Conservation (phyloP, 2,888 invertebrate species). For the Spilosoma lubricipeda region DNA sequence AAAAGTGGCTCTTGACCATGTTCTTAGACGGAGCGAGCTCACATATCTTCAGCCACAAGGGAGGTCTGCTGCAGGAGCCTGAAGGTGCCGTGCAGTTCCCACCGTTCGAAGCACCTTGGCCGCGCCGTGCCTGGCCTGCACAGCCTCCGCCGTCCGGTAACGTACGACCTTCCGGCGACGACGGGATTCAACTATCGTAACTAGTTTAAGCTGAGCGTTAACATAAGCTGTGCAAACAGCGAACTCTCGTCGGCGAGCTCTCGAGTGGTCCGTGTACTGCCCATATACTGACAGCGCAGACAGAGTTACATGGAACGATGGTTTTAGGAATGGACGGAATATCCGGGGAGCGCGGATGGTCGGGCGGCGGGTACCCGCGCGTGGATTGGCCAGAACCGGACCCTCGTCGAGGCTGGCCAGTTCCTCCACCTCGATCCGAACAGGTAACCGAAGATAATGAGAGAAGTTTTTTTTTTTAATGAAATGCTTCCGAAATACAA, state of each 20-base stretch:
- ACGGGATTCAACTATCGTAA: conserved; percentile 3
- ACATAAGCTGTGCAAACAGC: not conserved
- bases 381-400: conserved; percentile 66
- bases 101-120: conserved; percentile 65
- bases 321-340: conserved; percentile 54
- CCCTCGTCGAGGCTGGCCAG: conserved; percentile 76
- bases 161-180: conserved; percentile 15
- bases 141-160: conserved; percentile 50
- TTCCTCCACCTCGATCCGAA: conserved; percentile 64
- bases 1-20: not conserved
- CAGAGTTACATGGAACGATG: conserved; percentile 5
- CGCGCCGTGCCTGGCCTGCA: conserved; percentile 60
- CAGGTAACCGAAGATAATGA: conserved; percentile 46
- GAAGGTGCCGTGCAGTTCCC: conserved; percentile 58
- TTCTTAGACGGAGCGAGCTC: conserved; percentile 63
- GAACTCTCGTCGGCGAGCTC: conserved; percentile 12
- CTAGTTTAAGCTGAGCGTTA: conserved; percentile 16
- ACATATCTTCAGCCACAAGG: conserved; percentile 91
- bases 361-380: conserved; percentile 49
- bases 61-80: conserved; percentile 86
- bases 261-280: conserved; percentile 4
- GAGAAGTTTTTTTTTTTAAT: not conserved
- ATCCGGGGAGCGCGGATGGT: conserved; percentile 43
- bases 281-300: conserved; percentile 8
- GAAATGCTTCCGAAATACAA: not conserved